A percentile compares a stretch with the other conserved stretches of the same genome.
Conservation (phyloP, 2,113 vertebrate genomes). For the Melanostigma gelatinosum region DNA sequence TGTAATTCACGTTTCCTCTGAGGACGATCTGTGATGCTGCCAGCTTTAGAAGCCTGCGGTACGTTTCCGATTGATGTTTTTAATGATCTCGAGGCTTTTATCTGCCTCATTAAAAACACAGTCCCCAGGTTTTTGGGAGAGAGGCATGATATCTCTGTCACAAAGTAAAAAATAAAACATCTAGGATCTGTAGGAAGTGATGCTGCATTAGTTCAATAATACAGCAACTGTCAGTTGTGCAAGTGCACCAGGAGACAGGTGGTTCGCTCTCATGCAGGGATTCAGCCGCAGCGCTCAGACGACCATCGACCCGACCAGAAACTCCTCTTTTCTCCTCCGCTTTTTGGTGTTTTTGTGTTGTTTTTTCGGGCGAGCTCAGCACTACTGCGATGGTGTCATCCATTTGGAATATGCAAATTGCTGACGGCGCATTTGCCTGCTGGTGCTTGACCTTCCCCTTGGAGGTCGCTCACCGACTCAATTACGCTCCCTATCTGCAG, state of each 20-base stretch:
- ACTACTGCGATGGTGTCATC: slow-evolving; percentile 78
- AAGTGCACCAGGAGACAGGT: slow-evolving; percentile 72
- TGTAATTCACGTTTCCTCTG: slow-evolving; percentile 30
- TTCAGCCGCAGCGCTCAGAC: slow-evolving; percentile 70
- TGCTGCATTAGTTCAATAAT: slow-evolving; percentile 45
- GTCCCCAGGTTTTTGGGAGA: slow-evolving; percentile 23
- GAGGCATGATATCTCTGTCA: slow-evolving; percentile 6
- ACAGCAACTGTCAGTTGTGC: slow-evolving; percentile 49
- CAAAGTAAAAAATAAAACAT: slow-evolving; percentile 29
- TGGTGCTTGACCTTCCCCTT: slow-evolving; percentile 86
- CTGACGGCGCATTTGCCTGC: slow-evolving; percentile 87
- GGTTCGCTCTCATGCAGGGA: slow-evolving; percentile 74
- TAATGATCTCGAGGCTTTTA: slow-evolving; percentile 44
- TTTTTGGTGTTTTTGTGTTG: slow-evolving; percentile 24
- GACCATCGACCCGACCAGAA: slow-evolving; percentile 53
- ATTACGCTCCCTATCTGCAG: slow-evolving; percentile 84
- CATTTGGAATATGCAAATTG: slow-evolving; percentile 86
- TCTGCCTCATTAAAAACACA: slow-evolving; percentile 37
- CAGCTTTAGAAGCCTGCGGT: slow-evolving; percentile 36
- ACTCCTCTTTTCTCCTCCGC: slow-evolving; percentile 40
- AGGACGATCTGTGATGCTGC: slow-evolving; percentile 36
- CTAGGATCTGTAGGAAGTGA: slow-evolving; percentile 25
- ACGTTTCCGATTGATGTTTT: slow-evolving; percentile 32
- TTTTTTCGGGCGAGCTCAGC: slow-evolving; percentile 65
- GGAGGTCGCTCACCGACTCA: slow-evolving; percentile 86